Evolutionary conservation across 2,797 vertebrate species (phyloP).

Genomic region (Helarctos malayanus): DNA sequence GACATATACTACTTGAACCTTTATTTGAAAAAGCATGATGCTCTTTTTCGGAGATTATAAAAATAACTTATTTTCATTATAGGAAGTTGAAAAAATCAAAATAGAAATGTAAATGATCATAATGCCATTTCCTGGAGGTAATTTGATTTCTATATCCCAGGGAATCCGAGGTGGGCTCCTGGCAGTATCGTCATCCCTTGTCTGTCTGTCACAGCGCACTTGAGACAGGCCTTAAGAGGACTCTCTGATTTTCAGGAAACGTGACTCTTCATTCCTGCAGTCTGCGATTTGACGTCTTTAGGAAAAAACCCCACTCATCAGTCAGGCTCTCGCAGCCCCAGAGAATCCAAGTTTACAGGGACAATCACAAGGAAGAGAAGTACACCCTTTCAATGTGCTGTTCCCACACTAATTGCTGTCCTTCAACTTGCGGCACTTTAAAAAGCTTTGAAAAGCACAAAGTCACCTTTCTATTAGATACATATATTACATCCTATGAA

Average conservation of each 20-base stretch:
- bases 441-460: conserved; percentile 30
- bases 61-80: neutral
- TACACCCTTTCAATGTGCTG: neutral
- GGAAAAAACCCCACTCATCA: neutral
- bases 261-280: neutral
- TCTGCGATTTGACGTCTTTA: neutral
- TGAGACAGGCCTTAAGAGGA: neutral
- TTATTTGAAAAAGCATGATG: neutral
- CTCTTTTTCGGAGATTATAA: neutral
- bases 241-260: neutral
- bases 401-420: neutral
- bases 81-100: conserved; percentile 6
- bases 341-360: neutral
- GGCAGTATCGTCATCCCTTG: rapidly evolving
- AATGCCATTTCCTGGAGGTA: neutral
- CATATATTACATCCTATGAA: neutral
- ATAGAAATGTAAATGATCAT: neutral
- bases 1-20: neutral
- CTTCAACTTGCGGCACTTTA: neutral
- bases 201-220: neutral
- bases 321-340: neutral
- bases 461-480: neutral
- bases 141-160: neutral
- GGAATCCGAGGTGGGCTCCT: neutral
- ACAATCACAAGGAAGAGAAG: neutral